Evolutionary conservation across 2,797 vertebrate genomes (phyloP).

Genomic region (Falco cherrug): DNA sequence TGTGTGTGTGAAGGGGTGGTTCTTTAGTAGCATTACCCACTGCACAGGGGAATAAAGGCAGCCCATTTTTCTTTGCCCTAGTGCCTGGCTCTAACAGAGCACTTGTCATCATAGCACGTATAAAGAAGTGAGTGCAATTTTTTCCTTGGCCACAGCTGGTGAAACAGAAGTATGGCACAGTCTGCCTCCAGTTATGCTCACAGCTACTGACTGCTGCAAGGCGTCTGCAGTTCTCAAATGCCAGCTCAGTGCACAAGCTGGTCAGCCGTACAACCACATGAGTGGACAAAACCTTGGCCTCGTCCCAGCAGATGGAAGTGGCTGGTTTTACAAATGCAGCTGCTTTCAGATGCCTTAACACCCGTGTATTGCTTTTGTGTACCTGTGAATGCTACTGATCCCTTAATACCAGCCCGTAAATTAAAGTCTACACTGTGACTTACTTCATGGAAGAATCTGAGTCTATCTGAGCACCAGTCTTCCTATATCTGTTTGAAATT

Average conservation of each 20-base stretch:
- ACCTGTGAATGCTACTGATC: not conserved
- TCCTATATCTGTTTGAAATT: not conserved
- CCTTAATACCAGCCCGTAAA: not conserved
- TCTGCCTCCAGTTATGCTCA: not conserved
- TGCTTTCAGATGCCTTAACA: not conserved
- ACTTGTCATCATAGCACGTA: not conserved
- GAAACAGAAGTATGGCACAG: not conserved
- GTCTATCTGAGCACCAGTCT: not conserved
- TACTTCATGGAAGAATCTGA: not conserved
- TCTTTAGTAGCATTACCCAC: not conserved
- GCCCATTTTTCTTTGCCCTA: not conserved
- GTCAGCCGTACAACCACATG: fast-evolving
- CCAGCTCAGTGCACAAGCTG: not conserved
- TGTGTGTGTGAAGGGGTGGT: fast-evolving
- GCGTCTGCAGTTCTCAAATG: fast-evolving
- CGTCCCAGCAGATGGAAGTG: not conserved
- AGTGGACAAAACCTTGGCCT: not conserved
- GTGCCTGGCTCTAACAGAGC: not conserved
- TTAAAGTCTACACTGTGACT: not conserved
- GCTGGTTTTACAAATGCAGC: not conserved
- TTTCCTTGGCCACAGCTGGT: not conserved
- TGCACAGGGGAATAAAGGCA: not conserved
- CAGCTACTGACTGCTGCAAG: not conserved
- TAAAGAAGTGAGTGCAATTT: not conserved
- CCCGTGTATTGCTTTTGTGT: not conserved